phyloP scores from a whole-genome alignment of 2,797 vertebrate species.

The Sphenopsis melanotis region DNA sequence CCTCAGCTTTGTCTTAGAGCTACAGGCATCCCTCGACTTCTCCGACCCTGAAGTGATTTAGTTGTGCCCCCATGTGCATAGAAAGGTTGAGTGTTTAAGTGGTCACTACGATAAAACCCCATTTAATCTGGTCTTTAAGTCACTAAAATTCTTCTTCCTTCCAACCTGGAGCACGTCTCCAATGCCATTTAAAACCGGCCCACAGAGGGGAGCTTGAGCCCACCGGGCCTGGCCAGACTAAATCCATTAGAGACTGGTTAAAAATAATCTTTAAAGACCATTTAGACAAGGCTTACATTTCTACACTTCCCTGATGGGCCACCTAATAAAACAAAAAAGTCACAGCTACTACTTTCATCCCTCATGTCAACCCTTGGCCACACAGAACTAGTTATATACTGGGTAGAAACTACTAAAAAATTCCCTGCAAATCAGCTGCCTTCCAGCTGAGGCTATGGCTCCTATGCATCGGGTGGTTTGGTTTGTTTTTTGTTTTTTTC shows the following conservation, averaged over 20 bases:
- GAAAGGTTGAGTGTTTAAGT: constrained; percentile 69
- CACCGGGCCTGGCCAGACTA: neutral
- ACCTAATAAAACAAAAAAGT: constrained; percentile 36
- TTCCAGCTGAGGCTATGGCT: constrained; percentile 78
- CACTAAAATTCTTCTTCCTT: constrained; percentile 34
- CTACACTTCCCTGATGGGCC: constrained; percentile 66
- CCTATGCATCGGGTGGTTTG: constrained; percentile 69
- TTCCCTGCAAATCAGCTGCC: constrained; percentile 77
- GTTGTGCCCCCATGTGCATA: constrained; percentile 65
- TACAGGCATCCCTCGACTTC: constrained; percentile 65
- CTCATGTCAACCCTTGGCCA: constrained; percentile 64
- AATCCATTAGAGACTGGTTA: neutral
- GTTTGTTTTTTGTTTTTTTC: neutral
- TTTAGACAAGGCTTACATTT: constrained; percentile 64
- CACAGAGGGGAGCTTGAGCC: neutral
- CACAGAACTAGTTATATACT: constrained; percentile 69
- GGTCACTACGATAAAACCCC: constrained; percentile 54
- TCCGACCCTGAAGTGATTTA: constrained; percentile 64
- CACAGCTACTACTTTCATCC: constrained; percentile 65
- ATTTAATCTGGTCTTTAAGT: constrained; percentile 64
- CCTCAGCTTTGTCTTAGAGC: constrained; percentile 56
- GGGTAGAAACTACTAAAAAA: constrained; percentile 76
- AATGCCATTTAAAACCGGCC: constrained; percentile 1
- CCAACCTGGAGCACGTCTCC: neutral
- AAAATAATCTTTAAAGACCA: constrained; percentile 64